phyloP scores from a whole-genome alignment of 2,888 invertebrate species.

The Cyclophora albipunctata region DNA sequence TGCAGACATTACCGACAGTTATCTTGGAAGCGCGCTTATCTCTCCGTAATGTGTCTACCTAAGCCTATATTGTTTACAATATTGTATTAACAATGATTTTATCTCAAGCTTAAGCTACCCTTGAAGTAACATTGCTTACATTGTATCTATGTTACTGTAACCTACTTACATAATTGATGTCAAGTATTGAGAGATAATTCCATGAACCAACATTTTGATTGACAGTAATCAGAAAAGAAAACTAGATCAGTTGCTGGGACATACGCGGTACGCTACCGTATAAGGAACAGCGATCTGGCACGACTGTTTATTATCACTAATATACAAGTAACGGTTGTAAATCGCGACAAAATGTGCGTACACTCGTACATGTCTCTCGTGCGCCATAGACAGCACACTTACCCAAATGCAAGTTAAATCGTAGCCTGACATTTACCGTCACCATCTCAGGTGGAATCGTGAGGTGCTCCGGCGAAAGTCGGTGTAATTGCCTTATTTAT shows the following conservation, averaged over 20 bases:
- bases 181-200: too few species aligned
- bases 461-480: slow-evolving; percentile 22
- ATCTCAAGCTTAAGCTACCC: not conserved
- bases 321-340: slow-evolving; percentile 38
- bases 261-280: slow-evolving; percentile 18
- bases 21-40: not conserved
- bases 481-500: slow-evolving; percentile 25
- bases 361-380: slow-evolving; percentile 15
- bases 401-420: slow-evolving; percentile 23
- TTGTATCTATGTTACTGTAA: too few species aligned
- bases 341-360: slow-evolving; percentile 21
- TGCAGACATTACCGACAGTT: not conserved
- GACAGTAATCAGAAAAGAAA: slow-evolving; percentile 6
- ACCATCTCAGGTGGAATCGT: slow-evolving; percentile 16
- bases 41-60: not conserved
- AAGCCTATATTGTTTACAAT: not conserved
- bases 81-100: not conserved
- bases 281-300: slow-evolving; percentile 28
- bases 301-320: slow-evolving; percentile 35
- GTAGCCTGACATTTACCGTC: not conserved
- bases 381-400: slow-evolving; percentile 23
- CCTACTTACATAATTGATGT: too few species aligned
- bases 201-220: not conserved
- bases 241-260: slow-evolving; percentile 18
- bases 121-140: not conserved